These are phyloP conservation scores for Busseola fusca DNA, from an alignment of 2,888 invertebrate genomes.

Conservation along the genomic window DNA sequence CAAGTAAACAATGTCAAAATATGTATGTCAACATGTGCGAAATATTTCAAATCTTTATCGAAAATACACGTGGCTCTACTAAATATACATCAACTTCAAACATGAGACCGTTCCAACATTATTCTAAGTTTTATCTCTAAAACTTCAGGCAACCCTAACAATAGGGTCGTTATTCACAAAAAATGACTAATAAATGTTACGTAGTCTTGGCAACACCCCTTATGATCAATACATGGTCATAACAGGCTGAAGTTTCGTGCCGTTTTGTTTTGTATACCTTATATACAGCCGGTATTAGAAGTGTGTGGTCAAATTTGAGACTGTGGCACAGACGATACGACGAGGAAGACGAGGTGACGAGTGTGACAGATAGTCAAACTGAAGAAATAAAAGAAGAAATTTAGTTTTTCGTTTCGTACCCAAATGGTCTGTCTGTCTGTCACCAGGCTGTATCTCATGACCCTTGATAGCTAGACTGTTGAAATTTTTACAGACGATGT, in stretches of 20 bases:
- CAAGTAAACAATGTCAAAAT: background rate
- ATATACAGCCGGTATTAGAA: background rate
- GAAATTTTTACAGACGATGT: no score
- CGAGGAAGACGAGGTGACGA: background rate
- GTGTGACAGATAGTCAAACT: background rate
- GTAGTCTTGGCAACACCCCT: slow-evolving; percentile 62
- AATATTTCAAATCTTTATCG: slow-evolving; percentile 22
- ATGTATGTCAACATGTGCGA: slow-evolving; percentile 7
- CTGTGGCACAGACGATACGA: no score
- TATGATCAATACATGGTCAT: slow-evolving; percentile 59
- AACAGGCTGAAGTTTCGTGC: slow-evolving; percentile 39
- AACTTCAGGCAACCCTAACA: slow-evolving; percentile 40
- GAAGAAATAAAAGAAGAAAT: no score
- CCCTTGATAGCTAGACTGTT: no score
- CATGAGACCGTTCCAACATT: slow-evolving; percentile 7
- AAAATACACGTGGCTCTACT: slow-evolving; percentile 24
- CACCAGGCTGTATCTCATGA: no score
- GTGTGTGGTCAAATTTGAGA: background rate
- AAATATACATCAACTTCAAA: slow-evolving; percentile 11
- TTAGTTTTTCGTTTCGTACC: no score
- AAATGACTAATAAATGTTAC: slow-evolving; percentile 64
- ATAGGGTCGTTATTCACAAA: slow-evolving; percentile 55
- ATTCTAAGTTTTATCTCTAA: slow-evolving; percentile 32
- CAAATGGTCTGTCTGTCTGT: no score
- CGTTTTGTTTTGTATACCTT: slow-evolving; percentile 21